Conservation (phyloP, 2,797 vertebrate genomes). For the Epinephelus malabaricus region DNA sequence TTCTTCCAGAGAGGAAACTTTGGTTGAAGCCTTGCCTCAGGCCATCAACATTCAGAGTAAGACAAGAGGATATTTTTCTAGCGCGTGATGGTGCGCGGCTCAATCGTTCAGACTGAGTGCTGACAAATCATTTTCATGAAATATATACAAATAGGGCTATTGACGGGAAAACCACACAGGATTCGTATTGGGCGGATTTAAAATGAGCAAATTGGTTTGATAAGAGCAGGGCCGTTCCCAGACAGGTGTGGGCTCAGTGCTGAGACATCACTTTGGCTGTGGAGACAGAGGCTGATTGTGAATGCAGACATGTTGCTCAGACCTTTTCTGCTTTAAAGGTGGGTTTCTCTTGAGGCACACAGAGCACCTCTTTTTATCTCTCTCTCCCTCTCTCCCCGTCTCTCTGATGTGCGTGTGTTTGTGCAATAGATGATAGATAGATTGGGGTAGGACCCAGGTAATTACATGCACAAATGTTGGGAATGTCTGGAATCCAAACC, state of each 20-base stretch:
- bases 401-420: constrained; percentile 21
- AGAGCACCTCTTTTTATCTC: constrained; percentile 36
- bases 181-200: constrained; percentile 43
- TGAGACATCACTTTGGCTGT: constrained; percentile 56
- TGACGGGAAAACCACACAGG: constrained; percentile 48
- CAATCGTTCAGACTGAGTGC: constrained; percentile 53
- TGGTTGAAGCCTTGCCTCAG: constrained; percentile 57
- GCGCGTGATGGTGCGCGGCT: constrained; percentile 44
- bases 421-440: constrained; percentile 34
- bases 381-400: constrained; percentile 1
- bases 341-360: constrained; percentile 43
- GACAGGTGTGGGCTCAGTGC: constrained; percentile 56
- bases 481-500: constrained; percentile 53
- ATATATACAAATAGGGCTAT: constrained; percentile 64
- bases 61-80: constrained; percentile 57
- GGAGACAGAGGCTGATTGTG: constrained; percentile 50
- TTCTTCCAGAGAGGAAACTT: constrained; percentile 67
- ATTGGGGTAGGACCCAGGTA: constrained; percentile 30
- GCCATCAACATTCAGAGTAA: constrained; percentile 62
- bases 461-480: constrained; percentile 51
- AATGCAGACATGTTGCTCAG: constrained; percentile 53
- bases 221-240: constrained; percentile 35
- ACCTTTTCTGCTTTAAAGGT: constrained; percentile 53
- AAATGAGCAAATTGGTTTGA: constrained; percentile 56
- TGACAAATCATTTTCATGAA: constrained; percentile 70